Base-by-base conservation (phyloP, 1,140 invertebrate genomes). In the Cydia amplana region DNA sequence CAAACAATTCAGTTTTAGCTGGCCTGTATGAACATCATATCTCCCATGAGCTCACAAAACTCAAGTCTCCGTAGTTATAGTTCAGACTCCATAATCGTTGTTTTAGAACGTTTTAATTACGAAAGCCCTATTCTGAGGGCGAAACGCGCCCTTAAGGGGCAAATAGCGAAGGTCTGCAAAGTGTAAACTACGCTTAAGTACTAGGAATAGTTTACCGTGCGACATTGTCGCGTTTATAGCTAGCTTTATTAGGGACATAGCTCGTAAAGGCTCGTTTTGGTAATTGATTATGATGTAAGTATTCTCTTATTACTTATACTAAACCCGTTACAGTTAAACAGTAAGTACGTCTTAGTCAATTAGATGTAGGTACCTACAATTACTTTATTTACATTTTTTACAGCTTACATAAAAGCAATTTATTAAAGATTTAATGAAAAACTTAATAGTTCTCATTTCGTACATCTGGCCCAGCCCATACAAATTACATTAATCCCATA, bases 21-120 rank as follows among this genome's bases (percentile, higher is more conserved):
- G 36, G 12, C 65, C 64, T 74, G 36, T 51, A 74, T 60, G 25
- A 40, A 25, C 73, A 51, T 43, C 14, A 36, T 25, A 28, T 64
- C 14, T 36, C 74, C 81, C 81, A 80, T 79, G 82, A 82, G 81
- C 80, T 73, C 80, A 80, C 78, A 73, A 74, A 74, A 81, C 76
- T 80, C 74, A 81, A 84, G 79, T 65, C 75, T 77, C 79, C 80
- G 78, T 76, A 28, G 23, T 77, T 77, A 46, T 77, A 78, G 75
- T 76, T 81, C 78, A 79, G 73, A 82, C 84, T 87, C 85, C 82
- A 85, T 91, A 89, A 92, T 90, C 79, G 85, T 87, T 82, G 84
- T 81, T 90, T 91, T 87, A 88, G 83, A 84, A 83, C 80, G 87
- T 86, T 92, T 91, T 90, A 92, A 92, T 91, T 90, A 91, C 85